Evolutionary conservation across 2,113 vertebrate species (phyloP).

Genomic region (Lontra canadensis): DNA sequence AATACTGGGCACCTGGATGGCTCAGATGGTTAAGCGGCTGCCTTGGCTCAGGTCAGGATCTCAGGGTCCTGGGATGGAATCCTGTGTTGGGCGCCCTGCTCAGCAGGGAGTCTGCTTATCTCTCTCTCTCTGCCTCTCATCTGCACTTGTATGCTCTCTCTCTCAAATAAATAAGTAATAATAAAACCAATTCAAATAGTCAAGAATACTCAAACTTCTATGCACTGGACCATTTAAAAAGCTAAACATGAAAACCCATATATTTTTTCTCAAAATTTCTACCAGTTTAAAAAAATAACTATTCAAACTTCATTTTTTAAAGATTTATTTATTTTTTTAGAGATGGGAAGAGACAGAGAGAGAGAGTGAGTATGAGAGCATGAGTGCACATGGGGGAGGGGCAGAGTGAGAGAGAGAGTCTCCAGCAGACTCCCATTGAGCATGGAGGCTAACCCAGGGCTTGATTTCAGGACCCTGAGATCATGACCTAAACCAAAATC

Average conservation of each 20-base stretch:
- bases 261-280: neutral
- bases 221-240: neutral
- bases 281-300: neutral
- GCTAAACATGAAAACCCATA: neutral
- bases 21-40: neutral
- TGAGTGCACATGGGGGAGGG: rapidly evolving
- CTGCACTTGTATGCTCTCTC: neutral
- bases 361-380: neutral
- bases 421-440: neutral
- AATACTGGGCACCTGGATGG: neutral
- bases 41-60: neutral
- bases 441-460: neutral
- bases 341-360: neutral
- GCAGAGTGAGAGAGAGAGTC: neutral
- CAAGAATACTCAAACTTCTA: neutral
- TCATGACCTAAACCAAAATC: neutral
- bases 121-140: neutral
- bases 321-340: neutral
- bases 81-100: too few species aligned
- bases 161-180: neutral
- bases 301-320: neutral
- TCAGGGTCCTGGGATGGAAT: too few species aligned
- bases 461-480: neutral
- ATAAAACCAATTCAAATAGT: neutral
- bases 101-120: neutral